Conservation (phyloP, 2,888 invertebrate species). For the Oxycera nigricornis region DNA sequence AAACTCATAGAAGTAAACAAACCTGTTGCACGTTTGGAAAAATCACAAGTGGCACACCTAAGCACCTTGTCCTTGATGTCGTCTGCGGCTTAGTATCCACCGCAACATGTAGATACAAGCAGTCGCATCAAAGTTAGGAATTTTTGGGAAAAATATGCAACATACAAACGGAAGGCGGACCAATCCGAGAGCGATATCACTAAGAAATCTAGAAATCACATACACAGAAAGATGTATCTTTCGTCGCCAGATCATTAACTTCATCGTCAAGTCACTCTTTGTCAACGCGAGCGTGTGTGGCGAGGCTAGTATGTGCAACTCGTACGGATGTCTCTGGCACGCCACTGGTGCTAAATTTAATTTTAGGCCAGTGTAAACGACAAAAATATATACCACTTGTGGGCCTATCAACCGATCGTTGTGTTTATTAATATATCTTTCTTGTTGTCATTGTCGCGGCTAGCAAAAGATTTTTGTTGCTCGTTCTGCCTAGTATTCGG, state of each 20-base stretch:
- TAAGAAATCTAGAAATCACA: too few relatives aligned
- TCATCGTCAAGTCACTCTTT: too few relatives aligned
- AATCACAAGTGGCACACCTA: slow-evolving; percentile 8
- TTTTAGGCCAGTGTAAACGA: slow-evolving; percentile 44
- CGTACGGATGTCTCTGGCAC: slow-evolving; percentile 12
- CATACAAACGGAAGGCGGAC: background rate
- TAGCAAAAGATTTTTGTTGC: background rate
- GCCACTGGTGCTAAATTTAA: slow-evolving; percentile 43
- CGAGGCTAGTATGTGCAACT: background rate
- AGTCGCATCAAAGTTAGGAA: too few relatives aligned
- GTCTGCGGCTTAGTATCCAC: background rate
- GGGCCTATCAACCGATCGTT: slow-evolving; percentile 39
- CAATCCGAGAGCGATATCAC: too few relatives aligned
- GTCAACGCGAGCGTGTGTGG: too few relatives aligned
- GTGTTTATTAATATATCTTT: slow-evolving; percentile 43
- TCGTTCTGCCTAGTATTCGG: background rate
- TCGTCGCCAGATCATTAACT: too few relatives aligned
- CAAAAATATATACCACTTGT: slow-evolving; percentile 43
- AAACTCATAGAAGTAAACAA: slow-evolving; percentile 6
- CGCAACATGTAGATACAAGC: background rate
- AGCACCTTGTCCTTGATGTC: slow-evolving; percentile 35
- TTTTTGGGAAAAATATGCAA: background rate
- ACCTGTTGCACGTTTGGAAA: slow-evolving; percentile 26
- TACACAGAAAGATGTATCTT: too few relatives aligned
- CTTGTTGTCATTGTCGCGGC: background rate